Conservation (phyloP, 2,113 vertebrate genomes). For the Sinocyclocheilus anophthalmus region DNA sequence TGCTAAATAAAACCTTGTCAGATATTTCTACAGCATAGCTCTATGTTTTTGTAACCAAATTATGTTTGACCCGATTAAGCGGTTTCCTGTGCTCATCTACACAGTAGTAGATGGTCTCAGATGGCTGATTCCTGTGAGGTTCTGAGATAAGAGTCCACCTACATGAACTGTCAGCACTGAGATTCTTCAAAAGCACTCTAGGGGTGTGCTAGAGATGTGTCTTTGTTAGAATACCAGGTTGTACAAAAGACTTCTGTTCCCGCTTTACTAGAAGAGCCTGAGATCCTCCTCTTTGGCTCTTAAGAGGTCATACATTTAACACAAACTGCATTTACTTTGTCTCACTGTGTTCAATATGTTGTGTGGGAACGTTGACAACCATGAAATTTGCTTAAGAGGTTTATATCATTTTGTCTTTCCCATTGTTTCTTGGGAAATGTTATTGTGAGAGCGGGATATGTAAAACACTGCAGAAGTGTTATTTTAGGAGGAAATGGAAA, state of each 20-base stretch:
- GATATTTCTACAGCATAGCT: constrained; percentile 27
- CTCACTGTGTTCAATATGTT: neutral
- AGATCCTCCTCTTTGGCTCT: neutral
- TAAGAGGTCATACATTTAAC: neutral
- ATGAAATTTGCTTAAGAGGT: neutral
- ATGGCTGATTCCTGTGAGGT: no score
- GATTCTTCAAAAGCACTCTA: constrained; percentile 35
- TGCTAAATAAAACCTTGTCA: constrained; percentile 52
- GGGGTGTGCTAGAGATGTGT: constrained; percentile 58
- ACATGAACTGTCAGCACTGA: constrained; percentile 59
- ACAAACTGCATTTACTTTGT: neutral
- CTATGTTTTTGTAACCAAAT: constrained; percentile 53
- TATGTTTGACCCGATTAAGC: constrained; percentile 61
- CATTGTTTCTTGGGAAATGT: neutral
- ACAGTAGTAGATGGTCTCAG: constrained; percentile 40
- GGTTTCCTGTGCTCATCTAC: constrained; percentile 65
- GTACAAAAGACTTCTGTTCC: constrained; percentile 34
- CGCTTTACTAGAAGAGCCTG: no score
- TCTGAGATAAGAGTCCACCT: constrained; percentile 64
- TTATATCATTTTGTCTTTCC: neutral
- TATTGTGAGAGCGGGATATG: neutral
- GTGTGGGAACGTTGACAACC: neutral
- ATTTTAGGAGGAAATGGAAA: neutral
- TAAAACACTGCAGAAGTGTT: neutral
- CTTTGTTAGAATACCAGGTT: constrained; percentile 59